phyloP scores from a whole-genome alignment of 1,140 invertebrate species.

The Spodoptera litura region DNA sequence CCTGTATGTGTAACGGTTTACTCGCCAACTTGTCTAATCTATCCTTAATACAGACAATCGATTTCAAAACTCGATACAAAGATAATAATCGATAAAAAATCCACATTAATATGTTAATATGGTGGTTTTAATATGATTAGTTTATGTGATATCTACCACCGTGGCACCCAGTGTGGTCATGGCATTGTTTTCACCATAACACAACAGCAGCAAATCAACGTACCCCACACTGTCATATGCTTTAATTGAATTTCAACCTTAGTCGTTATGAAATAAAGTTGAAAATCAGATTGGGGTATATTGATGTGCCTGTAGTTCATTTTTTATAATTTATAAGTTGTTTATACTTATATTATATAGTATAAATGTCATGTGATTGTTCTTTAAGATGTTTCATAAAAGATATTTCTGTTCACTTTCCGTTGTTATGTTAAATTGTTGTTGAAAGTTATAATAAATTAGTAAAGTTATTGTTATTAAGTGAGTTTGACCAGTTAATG shows the following conservation, averaged over 20 bases:
- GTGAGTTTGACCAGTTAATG: not conserved
- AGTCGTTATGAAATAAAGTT: too few species aligned
- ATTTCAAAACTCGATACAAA: not conserved
- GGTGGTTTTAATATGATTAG: slow-evolving; percentile 38
- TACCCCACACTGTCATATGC: too few species aligned
- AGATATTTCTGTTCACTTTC: not conserved
- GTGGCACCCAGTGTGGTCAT: slow-evolving; percentile 38
- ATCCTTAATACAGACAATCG: not conserved
- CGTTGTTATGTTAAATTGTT: slow-evolving; percentile 31
- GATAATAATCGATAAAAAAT: slow-evolving; percentile 14
- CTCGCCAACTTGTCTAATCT: not conserved
- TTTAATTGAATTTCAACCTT: too few species aligned
- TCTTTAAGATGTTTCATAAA: slow-evolving; percentile 21
- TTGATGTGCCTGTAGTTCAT: not conserved
- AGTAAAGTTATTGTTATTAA: slow-evolving; percentile 19
- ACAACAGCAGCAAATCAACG: not conserved
- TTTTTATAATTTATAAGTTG: slow-evolving; percentile 16
- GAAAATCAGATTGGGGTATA: too few species aligned
- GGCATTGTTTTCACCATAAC: slow-evolving; percentile 19
- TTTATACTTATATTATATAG: not conserved
- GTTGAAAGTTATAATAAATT: slow-evolving; percentile 26
- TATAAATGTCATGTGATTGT: slow-evolving; percentile 22
- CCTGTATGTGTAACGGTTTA: not conserved
- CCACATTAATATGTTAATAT: slow-evolving; percentile 31
- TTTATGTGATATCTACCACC: slow-evolving; percentile 27